Conservation (phyloP, 1,140 invertebrate genomes). For the Conopomorpha cramerella region DNA sequence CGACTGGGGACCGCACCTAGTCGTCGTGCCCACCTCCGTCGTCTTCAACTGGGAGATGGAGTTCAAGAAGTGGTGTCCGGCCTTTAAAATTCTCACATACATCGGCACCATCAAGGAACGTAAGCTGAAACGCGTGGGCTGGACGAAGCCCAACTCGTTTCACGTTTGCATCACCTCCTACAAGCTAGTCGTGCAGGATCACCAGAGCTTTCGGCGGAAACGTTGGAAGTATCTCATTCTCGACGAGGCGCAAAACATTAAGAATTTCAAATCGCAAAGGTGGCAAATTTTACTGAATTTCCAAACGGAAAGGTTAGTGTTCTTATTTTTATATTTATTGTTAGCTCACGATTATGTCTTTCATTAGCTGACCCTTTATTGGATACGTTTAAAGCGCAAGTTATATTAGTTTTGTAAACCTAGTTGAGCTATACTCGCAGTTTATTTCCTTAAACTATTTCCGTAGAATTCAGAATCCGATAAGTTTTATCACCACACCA, state of each 20-base stretch:
- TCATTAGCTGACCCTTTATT: too few relatives aligned
- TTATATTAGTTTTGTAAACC: too few relatives aligned
- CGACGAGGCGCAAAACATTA: constrained; percentile 99
- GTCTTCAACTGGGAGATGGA: constrained; percentile 99
- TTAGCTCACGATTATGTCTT: too few relatives aligned
- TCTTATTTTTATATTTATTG: not conserved
- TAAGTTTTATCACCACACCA: too few relatives aligned
- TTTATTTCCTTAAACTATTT: too few relatives aligned
- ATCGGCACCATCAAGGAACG: constrained; percentile 97
- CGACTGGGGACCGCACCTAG: constrained; percentile 98
- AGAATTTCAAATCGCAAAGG: constrained; percentile 99
- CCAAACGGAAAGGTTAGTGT: constrained; percentile 82
- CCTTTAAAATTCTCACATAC: constrained; percentile 98
- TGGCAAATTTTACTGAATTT: constrained; percentile 99
- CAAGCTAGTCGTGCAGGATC: constrained; percentile 98
- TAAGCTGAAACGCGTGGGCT: constrained; percentile 91
- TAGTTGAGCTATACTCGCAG: too few relatives aligned
- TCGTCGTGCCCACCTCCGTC: constrained; percentile 99
- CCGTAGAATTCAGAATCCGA: too few relatives aligned
- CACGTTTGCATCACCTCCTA: constrained; percentile 99
- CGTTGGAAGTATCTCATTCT: constrained; percentile 99
- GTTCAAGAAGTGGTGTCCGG: constrained; percentile 99
- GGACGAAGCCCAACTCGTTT: constrained; percentile 99
- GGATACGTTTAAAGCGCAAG: too few relatives aligned
- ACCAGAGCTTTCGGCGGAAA: constrained; percentile 95